phyloP scores from a whole-genome alignment of 2,888 invertebrate species.

The Aricia artaxerxes region DNA sequence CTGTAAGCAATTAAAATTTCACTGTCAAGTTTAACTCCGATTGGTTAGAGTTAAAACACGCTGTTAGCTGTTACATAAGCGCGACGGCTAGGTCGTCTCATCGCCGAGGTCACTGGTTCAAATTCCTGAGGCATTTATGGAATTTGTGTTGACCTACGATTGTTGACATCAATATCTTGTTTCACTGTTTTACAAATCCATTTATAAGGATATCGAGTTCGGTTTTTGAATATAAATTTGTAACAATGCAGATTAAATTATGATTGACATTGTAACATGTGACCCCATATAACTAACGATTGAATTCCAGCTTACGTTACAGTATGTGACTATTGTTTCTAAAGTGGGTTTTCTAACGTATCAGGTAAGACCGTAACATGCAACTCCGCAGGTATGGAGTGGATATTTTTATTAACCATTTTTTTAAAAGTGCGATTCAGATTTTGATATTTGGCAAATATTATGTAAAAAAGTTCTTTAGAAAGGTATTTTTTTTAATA shows the following conservation, averaged over 20 bases:
- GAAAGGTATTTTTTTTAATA: no score
- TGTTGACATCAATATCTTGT: slow-evolving; percentile 15
- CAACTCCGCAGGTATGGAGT: no score
- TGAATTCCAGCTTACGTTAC: no score
- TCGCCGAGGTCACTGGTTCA: slow-evolving; percentile 11
- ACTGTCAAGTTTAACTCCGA: background rate
- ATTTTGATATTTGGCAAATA: no score
- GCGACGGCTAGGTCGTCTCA: background rate
- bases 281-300: no score
- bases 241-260: background rate
- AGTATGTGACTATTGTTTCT: no score
- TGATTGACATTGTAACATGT: no score
- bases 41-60: background rate
- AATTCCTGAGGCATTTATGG: background rate
- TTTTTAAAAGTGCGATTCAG: no score
- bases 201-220: background rate
- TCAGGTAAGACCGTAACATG: no score
- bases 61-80: slow-evolving; percentile 3
- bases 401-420: no score
- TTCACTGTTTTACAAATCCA: background rate
- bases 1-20: background rate
- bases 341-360: no score
- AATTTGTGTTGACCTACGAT: background rate
- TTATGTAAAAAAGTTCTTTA: no score
- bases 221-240: background rate